A percentile compares a stretch with the other conserved stretches of the same genome.
phyloP scores from a whole-genome alignment of 2,888 invertebrate genomes.

The Bimastos eiseni region DNA sequence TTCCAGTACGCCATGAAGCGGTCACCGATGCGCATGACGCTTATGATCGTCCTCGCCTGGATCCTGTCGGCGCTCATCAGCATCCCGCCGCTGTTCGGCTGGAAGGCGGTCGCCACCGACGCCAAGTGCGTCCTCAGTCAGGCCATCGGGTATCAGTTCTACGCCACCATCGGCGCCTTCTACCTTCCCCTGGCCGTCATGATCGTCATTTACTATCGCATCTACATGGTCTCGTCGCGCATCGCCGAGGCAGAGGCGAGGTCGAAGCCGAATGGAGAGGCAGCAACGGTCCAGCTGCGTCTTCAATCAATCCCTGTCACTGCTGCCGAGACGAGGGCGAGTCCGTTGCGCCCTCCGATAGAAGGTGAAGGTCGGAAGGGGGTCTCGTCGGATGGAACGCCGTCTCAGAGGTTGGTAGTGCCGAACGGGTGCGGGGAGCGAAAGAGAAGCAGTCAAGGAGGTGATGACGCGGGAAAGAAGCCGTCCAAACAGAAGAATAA shows the following conservation, averaged over 20 bases:
- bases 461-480: not conserved
- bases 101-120: constrained; percentile 47
- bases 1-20: constrained; percentile 92
- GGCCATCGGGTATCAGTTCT: constrained; percentile 92
- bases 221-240: constrained; percentile 62
- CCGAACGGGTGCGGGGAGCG: not conserved
- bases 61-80: constrained; percentile 89
- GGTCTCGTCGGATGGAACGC: not conserved
- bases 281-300: not conserved
- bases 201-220: constrained; percentile 95
- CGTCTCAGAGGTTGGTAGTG: constrained; percentile 14
- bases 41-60: constrained; percentile 84
- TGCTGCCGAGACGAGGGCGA: not conserved
- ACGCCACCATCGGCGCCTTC: constrained; percentile 81
- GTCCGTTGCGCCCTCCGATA: not conserved
- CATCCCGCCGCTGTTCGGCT: constrained; percentile 73
- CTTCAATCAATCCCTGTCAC: not conserved
- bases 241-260: constrained; percentile 56
- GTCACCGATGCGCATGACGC: constrained; percentile 85
- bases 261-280: constrained; percentile 48
- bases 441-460: not conserved
- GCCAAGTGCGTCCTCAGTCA: constrained; percentile 81
- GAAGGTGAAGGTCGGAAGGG: not conserved
- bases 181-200: constrained; percentile 94
- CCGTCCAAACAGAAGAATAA: not conserved